Evolutionary conservation across 2,113 vertebrate species (phyloP), one percentile per base, ranked within the genome.

Genomic region (Zingel zingel): DNA sequence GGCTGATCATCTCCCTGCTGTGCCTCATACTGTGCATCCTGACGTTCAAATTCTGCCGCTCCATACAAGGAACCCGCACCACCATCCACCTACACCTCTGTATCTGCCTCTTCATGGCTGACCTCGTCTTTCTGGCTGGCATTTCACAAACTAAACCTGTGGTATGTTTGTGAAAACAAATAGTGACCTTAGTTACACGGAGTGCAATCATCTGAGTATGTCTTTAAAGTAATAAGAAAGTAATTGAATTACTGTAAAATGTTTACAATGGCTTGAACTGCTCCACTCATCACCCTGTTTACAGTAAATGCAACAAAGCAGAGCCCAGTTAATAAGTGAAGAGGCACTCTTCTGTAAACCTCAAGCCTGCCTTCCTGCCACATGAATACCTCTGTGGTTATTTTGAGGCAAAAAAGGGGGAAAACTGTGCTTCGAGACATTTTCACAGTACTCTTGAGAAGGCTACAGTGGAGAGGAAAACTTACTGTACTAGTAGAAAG

Each of bases 11-110:
- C 63, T 98, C 97, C 5, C 89, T 97, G 33, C 12, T 96, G 77
- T 97, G 96, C 86, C 90, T 98, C 74, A 65, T 90, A 1, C 25
- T 97, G 43, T 95, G 95, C 90, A 96, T 98, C 89, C 77, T 97
- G 85, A 98, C 97, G 0, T 97, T 97, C 89, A 86, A 88, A 84
- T 95, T 96, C 82, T 97, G 96, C 78, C 96, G 93, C 54, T 88
- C 96, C 85, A 95, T 98, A 84, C 93, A 96, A 54, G 95, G 97
- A 13, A 96, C 96, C 0, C 96, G 96, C n/a, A 98, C 95, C 90
- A 97, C 96, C 54, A 95, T 98, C 90, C 97, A 98, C 91, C 94
- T 97, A 21, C 96, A 98, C 82, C 95, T 97, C 36, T 97, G 96
- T 50, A 18, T 97, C 83, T 96, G 95, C 83, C 97, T 98, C 84